Evolutionary conservation across 2,888 invertebrate genomes (phyloP), one percentile per base, ranked within the genome.

Genomic region (Philonicus albiceps): DNA sequence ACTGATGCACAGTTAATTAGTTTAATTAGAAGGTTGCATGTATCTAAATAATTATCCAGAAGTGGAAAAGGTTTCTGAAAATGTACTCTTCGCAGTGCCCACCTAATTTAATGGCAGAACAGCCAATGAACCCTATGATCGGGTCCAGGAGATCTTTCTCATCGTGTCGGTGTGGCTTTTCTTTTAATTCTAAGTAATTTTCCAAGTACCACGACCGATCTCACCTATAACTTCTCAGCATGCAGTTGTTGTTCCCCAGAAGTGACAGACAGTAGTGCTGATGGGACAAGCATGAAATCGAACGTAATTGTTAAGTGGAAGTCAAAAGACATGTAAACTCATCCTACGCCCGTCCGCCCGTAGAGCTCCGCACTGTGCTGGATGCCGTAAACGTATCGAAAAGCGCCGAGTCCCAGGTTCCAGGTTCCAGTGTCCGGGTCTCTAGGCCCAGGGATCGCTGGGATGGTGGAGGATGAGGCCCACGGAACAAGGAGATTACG

Each of bases 261-360:
- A 80, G 30, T 49, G 80, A 80, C 80, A 30, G 74, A 34, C 49
- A 80, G 80, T 53, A 80, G 80, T 80, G 80, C 27, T 80, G 80
- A 53, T 53, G 80, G 40, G 53, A 80, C 80, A 80, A 80, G 72
- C 83, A 40, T 40, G 83, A 72, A 64, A 64, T 83, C 83, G 83
- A 83, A 83, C 37, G 72, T 83, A 83, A 83, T 83, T 83, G 83
- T 83, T 83, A 83, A 83, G 40, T 83, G 83, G 83, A 83, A 83
- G 72, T 83, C 83, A 83, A 64, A 64, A 83, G 72, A 34, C 83
- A 40, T 83, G 83, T 72, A 83, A 37, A 22, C 64, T 22, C 83
- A 64, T 37, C 83, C 83, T 37, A 83, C 83, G 83, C 83, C 64
- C 64, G 31, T 37, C 19, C 64, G 19, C 64, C 64, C 64, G 64